These are phyloP conservation scores for Himalopsyche japonica DNA, from an alignment of 2,888 invertebrate species.

Conservation along the genomic window DNA sequence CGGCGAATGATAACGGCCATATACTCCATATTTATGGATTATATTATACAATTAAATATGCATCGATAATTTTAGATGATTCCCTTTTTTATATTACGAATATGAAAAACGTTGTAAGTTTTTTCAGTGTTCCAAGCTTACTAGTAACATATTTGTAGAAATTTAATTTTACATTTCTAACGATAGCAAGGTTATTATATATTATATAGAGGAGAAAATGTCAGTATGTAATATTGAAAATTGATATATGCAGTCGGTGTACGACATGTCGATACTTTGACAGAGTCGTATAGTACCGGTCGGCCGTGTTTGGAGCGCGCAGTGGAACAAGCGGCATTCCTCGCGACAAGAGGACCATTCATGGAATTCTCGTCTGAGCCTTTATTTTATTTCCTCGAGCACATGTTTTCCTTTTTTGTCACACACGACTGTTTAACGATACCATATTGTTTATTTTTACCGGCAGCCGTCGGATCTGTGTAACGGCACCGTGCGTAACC, in stretches of 20 bases:
- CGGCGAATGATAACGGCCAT: too few species aligned
- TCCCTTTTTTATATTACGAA: too few species aligned
- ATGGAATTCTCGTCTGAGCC: conserved; percentile 8
- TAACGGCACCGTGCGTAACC: conserved; percentile 27
- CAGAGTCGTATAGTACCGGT: not conserved
- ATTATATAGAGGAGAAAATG: too few species aligned
- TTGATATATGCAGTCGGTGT: not conserved
- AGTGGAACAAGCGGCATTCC: not conserved
- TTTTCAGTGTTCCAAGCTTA: too few species aligned
- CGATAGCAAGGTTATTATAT: too few species aligned
- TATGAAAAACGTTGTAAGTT: too few species aligned
- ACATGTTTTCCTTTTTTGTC: conserved; percentile 25
- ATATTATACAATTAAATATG: too few species aligned
- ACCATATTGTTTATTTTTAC: conserved; percentile 19
- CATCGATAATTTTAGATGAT: too few species aligned
- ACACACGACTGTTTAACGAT: conserved; percentile 20
- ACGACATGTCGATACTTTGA: not conserved
- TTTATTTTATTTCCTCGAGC: not conserved
- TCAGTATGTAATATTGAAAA: not conserved
- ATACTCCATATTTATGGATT: too few species aligned
- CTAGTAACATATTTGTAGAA: too few species aligned
- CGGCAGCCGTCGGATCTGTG: not conserved
- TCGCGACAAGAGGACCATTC: not conserved
- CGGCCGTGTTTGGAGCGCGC: not conserved
- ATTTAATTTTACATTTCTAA: too few species aligned